Base-by-base conservation (phyloP, 2,888 invertebrate genomes). In the Cantharis rufa region DNA sequence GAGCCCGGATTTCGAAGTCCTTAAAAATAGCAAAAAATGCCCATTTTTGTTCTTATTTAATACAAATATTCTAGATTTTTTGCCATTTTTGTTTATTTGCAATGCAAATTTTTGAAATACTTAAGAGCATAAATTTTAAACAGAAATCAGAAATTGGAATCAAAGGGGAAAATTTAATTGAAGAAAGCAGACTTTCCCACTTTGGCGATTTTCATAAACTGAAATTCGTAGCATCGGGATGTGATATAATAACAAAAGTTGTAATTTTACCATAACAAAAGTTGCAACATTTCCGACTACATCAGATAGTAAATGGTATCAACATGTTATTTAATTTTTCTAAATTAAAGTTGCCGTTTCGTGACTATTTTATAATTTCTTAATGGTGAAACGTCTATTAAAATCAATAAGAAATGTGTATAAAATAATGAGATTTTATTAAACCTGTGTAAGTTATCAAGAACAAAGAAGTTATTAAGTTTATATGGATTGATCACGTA, bases 381-480 rank as follows among this genome's bases (percentile, higher is more conserved):
- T 48, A 48, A 48, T 48, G 48, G 48, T n/a, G 48, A 48, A 48
- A 48, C 48, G 48, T 48, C 48, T 48, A 48, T 48, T 48, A 48
- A 32, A 48, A 48, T 48, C 48, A 48, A 48, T 48, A 48, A 48
- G 48, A 48, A 48, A 48, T 48, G 48, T 48, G 48, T 48, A 48
- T 48, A 48, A 48, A 48, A 48, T 48, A 48, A 48, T 48, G 48
- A 48, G 48, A 48, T 48, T 48, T 48, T 48, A 48, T 48, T 48
- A 68, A 68, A 68, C 10, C 27, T 68, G 24, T 27, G 15, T 27
- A 27, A 68, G 24, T 68, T 24, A 27, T 48, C 21, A 68, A 27
- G 27, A 28, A 69, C 69, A 69, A 28, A 69, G 69, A 69, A 69
- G 69, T 28, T 28, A 69, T 69, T 69, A 69, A 32, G 15, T 70